A percentile compares a stretch with the other conserved stretches of the same genome.
These are phyloP conservation scores for Drepana arcuata DNA, from an alignment of 1,140 invertebrate species.

Conservation along the genomic window DNA sequence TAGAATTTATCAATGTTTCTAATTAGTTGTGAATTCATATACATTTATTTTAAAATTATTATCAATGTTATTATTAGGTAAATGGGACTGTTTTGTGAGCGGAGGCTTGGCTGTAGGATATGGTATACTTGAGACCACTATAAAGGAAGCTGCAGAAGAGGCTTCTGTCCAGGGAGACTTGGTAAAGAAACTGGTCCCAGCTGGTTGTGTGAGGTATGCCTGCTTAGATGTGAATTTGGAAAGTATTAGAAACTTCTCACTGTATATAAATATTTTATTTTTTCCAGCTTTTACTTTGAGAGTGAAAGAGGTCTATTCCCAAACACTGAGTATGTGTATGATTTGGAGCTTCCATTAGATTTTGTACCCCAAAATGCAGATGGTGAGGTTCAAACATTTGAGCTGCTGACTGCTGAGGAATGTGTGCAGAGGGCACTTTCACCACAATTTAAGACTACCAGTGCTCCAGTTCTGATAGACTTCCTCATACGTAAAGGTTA, in stretches of 20 bases:
- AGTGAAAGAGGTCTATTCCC: conserved; percentile 93
- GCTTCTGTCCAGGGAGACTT: conserved; percentile 86
- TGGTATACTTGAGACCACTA: conserved; percentile 88
- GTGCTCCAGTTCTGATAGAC: conserved; percentile 90
- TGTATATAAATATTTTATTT: no score
- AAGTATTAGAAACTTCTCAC: no score
- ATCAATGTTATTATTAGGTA: conserved; percentile 57
- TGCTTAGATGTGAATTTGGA: conserved; percentile 1
- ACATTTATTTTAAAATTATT: conserved; percentile 1
- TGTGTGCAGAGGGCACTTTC: conserved; percentile 85
- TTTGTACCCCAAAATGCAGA: conserved; percentile 93
- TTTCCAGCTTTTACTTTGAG: conserved; percentile 88
- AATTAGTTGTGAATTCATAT: conserved; percentile 6
- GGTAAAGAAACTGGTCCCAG: conserved; percentile 82
- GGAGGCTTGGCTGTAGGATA: conserved; percentile 92
- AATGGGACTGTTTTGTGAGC: conserved; percentile 96
- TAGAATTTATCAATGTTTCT: no score
- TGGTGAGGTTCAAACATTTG: conserved; percentile 93
- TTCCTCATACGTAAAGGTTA: conserved; percentile 93
- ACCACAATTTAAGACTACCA: conserved; percentile 93
- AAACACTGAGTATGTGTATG: conserved; percentile 96
- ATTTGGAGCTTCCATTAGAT: conserved; percentile 90
- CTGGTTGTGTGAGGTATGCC: conserved; percentile 85
- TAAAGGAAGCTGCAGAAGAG: conserved; percentile 95
- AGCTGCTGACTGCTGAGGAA: conserved; percentile 85